Evolutionary conservation across 2,797 vertebrate genomes (phyloP).

Genomic region (Peromyscus aztecus): DNA sequence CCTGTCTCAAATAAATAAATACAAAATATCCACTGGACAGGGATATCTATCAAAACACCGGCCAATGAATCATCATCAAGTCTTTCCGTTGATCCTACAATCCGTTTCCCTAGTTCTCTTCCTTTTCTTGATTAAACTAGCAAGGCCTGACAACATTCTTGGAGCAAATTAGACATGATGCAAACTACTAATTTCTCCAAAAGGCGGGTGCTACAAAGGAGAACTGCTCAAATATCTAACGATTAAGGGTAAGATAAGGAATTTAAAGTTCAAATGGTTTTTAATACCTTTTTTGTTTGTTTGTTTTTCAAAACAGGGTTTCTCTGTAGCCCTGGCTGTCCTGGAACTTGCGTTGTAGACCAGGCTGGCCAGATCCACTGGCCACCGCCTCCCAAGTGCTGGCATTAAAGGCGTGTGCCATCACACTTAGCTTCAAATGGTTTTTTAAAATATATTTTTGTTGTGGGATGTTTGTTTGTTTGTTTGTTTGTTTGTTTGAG

Average conservation of each 20-base stretch:
- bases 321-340: not conserved
- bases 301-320: not conserved
- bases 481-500: not conserved
- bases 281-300: not conserved
- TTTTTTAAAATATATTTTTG: not conserved
- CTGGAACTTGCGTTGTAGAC: not conserved
- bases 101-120: not conserved
- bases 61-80: not conserved
- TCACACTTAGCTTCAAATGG: not conserved
- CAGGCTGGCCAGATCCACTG: not conserved
- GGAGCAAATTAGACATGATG: not conserved
- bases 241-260: not conserved
- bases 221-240: not conserved
- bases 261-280: slow-evolving; percentile 16
- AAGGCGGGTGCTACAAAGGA: not conserved
- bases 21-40: not conserved
- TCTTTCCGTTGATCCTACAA: not conserved
- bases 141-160: not conserved
- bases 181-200: slow-evolving; percentile 12
- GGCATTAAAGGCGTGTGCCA: not conserved
- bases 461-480: not conserved
- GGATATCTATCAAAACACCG: not conserved
- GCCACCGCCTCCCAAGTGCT: not conserved
- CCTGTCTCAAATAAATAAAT: not conserved
- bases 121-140: not conserved